A percentile compares a stretch with the other conserved stretches of the same genome.
Evolutionary conservation across 2,797 vertebrate species (phyloP).

Genomic region (Alosa sapidissima): DNA sequence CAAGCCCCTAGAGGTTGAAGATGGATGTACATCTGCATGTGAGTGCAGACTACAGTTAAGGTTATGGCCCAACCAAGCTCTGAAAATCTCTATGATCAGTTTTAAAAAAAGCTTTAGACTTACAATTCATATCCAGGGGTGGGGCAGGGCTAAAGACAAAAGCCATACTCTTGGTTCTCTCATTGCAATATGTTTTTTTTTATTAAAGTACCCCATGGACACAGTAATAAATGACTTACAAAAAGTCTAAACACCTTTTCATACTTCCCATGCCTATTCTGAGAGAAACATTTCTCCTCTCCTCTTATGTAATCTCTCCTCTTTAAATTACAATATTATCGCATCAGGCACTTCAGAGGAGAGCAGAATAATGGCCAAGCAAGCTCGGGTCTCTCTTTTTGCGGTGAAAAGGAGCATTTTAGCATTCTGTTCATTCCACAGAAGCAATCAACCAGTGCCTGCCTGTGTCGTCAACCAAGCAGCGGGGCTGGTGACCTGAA

Average conservation of each 20-base stretch:
- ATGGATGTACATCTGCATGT: background rate
- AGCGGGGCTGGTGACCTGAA: slow-evolving; percentile 45
- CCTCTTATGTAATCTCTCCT: background rate
- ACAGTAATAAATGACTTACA: background rate
- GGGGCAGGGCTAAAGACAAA: background rate
- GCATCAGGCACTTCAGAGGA: slow-evolving; percentile 35
- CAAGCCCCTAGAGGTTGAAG: background rate
- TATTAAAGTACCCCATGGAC: background rate
- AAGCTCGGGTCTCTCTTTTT: background rate
- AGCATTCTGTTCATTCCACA: slow-evolving; percentile 42
- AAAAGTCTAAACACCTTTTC: background rate
- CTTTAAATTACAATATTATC: slow-evolving; percentile 5
- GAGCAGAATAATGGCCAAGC: slow-evolving; percentile 8
- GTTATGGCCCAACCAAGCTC: background rate
- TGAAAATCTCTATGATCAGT: background rate
- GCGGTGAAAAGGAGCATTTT: slow-evolving; percentile 18
- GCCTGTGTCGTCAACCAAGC: slow-evolving; percentile 41
- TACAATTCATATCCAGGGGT: too few relatives aligned
- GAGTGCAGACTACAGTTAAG: background rate
- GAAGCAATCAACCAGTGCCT: slow-evolving; percentile 38
- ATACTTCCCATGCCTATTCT: background rate
- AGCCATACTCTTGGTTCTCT: background rate
- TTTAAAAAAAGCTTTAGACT: too few relatives aligned
- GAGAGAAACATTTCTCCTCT: background rate
- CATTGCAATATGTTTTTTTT: background rate